Conservation (phyloP, 2,888 invertebrate genomes). For the Pandemis cinnamomeana region DNA sequence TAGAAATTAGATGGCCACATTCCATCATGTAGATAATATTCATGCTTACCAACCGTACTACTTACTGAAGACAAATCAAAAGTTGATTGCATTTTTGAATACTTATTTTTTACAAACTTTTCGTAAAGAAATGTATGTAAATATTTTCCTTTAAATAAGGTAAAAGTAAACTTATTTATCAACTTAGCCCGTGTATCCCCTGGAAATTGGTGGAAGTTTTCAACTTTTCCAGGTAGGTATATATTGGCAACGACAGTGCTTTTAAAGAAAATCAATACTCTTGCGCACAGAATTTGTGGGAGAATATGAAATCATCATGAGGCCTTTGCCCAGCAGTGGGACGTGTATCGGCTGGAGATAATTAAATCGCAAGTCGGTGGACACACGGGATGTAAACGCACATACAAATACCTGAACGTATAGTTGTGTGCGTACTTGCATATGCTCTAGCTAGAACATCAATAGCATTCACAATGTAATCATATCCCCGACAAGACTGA, state of each 20-base stretch:
- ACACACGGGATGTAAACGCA: background rate
- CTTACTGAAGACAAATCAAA: background rate
- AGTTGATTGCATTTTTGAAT: background rate
- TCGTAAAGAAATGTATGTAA: conserved; percentile 16
- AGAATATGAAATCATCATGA: background rate
- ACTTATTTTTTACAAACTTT: background rate
- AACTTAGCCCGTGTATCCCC: conserved; percentile 49
- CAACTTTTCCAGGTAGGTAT: conserved; percentile 39
- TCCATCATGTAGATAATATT: too few relatives aligned
- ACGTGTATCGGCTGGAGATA: background rate
- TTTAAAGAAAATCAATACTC: conserved; percentile 43
- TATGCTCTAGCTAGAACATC: background rate
- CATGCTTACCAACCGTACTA: too few relatives aligned
- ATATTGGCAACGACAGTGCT: conserved; percentile 36
- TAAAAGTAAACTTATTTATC: conserved; percentile 54
- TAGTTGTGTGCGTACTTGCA: background rate
- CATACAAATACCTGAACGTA: too few relatives aligned
- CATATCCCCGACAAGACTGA: background rate
- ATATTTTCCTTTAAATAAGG: conserved; percentile 36
- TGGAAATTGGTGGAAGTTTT: conserved; percentile 49
- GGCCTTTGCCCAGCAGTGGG: too few relatives aligned
- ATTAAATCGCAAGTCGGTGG: background rate
- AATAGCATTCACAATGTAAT: background rate
- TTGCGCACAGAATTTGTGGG: conserved; percentile 20
- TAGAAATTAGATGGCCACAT: too few relatives aligned